These are phyloP conservation scores for Liolophura sinensis DNA, from an alignment of 1,140 invertebrate species.

Conservation along the genomic window DNA sequence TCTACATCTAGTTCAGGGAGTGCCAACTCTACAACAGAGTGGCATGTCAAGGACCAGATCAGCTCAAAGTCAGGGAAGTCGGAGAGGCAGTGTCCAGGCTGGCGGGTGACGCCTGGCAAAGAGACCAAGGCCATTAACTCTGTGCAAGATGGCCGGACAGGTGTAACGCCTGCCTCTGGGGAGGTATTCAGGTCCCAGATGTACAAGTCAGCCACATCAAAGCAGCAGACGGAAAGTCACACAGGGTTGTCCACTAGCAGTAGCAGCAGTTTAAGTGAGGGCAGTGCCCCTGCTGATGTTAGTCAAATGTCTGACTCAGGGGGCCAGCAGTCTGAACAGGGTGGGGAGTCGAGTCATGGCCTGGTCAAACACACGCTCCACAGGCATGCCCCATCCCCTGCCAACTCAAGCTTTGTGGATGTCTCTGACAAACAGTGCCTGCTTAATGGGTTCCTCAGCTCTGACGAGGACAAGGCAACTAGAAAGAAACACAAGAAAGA, in stretches of 20 bases:
- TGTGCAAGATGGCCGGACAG: not conserved
- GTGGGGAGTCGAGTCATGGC: too few species aligned
- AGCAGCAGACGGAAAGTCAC: not conserved
- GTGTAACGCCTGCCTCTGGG: not conserved
- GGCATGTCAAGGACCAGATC: constrained; percentile 42
- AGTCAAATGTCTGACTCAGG: not conserved
- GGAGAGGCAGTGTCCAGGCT: constrained; percentile 18
- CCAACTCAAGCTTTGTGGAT: constrained; percentile 7
- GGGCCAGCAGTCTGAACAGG: not conserved
- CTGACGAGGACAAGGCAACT: constrained; percentile 4
- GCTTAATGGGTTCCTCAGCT: constrained; percentile 8
- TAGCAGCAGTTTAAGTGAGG: not conserved
- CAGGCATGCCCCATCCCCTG: not conserved
- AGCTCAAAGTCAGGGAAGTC: constrained; percentile 10
- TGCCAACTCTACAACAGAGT: constrained; percentile 56
- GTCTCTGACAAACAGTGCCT: constrained; percentile 24
- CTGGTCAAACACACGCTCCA: not conserved
- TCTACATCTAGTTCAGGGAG: constrained; percentile 48
- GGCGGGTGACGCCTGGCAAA: constrained; percentile 13
- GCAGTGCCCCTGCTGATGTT: not conserved
- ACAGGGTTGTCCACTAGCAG: not conserved
- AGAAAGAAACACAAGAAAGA: constrained; percentile 33
- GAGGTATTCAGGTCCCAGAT: not conserved
- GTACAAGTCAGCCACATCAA: not conserved
- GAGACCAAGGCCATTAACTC: constrained; percentile 1